phyloP scores from a whole-genome alignment of 2,113 vertebrate genomes.

The Epinephelus moara region DNA sequence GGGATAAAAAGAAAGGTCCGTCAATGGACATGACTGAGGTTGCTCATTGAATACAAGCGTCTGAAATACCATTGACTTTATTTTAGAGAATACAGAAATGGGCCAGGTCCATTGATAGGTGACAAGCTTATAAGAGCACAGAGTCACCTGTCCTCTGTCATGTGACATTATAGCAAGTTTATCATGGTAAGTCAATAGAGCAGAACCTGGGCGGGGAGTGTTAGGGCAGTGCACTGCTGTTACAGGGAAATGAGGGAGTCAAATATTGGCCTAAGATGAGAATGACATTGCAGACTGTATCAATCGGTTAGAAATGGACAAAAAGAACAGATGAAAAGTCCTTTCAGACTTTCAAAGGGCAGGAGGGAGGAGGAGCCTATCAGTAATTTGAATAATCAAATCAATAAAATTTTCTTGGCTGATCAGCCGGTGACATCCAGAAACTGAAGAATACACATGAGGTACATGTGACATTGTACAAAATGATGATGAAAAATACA shows the following conservation, averaged over 20 bases:
- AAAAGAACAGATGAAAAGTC: conserved; percentile 61
- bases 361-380: conserved; percentile 34
- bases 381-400: conserved; percentile 24
- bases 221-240: conserved; percentile 36
- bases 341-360: conserved; percentile 38
- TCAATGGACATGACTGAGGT: conserved; percentile 71
- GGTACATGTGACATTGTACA: conserved; percentile 49
- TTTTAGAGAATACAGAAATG: conserved; percentile 51
- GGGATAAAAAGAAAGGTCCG: conserved; percentile 48
- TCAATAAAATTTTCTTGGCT: conserved; percentile 30
- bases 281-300: conserved; percentile 86
- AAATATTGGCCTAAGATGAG: conserved; percentile 63
- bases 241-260: conserved; percentile 41
- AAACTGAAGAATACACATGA: conserved; percentile 61
- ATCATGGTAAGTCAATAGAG: conserved; percentile 38
- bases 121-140: conserved; percentile 32
- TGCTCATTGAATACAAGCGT: conserved; percentile 78
- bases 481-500: conserved; percentile 82
- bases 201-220: conserved; percentile 19
- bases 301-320: conserved; percentile 76
- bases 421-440: conserved; percentile 58
- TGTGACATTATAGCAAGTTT: conserved; percentile 31
- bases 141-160: conserved; percentile 57
- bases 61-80: conserved; percentile 82
- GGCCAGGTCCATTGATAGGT: conserved; percentile 49